Base-by-base conservation (phyloP, 2,113 vertebrate species). In the Platysteira castanea region DNA sequence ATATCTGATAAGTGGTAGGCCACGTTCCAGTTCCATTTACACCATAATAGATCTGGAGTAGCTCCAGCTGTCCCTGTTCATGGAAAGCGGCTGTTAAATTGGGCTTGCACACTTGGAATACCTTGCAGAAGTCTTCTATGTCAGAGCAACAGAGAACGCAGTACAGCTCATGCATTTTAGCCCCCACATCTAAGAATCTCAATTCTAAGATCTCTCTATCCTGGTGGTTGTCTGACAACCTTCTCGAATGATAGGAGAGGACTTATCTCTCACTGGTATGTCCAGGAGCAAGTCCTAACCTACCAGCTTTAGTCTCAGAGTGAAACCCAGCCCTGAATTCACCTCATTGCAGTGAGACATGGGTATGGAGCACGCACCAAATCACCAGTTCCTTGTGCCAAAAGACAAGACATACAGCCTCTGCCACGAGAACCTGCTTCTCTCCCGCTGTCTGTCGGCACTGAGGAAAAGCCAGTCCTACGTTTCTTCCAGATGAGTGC, bases 21-120 rank as follows among this genome's bases (percentile, higher is more conserved):
- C 93, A 96, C 20, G 6, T 94, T 95, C 89, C 92, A 95, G 67
- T 95, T 94, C 75, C 44, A 77, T 93, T 95, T 97, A 87, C 80
- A 89, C 68, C 82, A 91, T 83, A 96, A 93, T 86, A 91, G 82
- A 86, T 82, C 82, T 87, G 69, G 89, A 95, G 79, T 91, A 95
- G 50, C 73, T 89, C 90, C 95, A 90, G 84, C 89, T 94, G 80
- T 95, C 76, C 76, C 68, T 54, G 78, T 70, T 96, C 81, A 33
- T 61, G 71, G 74, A 90, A 95, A 52, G 31, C 2, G 60, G 74
- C 89, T 92, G 82, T 75, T 93, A 79, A 71, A 83, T 95, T 52
- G 39, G 50, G 63, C 68, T 94, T 90, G 70, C 47, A 93, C 35
- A 56, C 68, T 89, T 80, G 47, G 54, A 93, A 74, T 93, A 93